Evolutionary conservation across 1,140 invertebrate genomes (phyloP).

Genomic region (Pogonomyrmex barbatus): DNA sequence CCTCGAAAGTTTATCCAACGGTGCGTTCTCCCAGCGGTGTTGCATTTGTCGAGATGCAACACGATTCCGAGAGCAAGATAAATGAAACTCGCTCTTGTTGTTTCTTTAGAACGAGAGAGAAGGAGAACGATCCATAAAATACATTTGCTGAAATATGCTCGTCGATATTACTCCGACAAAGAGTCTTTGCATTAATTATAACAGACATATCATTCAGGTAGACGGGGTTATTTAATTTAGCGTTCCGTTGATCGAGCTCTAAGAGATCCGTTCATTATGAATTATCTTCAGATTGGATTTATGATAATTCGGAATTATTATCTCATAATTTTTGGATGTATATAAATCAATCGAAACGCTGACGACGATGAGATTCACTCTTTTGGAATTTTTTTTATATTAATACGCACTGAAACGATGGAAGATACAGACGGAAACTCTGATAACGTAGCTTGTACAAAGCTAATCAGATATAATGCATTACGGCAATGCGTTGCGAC

Average conservation of each 20-base stretch:
- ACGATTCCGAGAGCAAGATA: slow-evolving; percentile 77
- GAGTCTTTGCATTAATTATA: slow-evolving; percentile 20
- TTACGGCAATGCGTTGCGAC: slow-evolving; percentile 74
- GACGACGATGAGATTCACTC: neutral
- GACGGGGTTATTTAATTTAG: slow-evolving; percentile 15
- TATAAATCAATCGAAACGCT: neutral
- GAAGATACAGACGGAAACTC: neutral
- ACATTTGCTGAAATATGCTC: slow-evolving; percentile 49
- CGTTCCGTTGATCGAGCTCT: neutral
- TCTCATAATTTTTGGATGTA: neutral
- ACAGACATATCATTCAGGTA: neutral
- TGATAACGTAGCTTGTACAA: slow-evolving; percentile 55
- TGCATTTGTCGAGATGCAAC: slow-evolving; percentile 78
- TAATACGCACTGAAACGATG: neutral
- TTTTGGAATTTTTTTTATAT: neutral
- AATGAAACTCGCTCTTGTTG: slow-evolving; percentile 72
- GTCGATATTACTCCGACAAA: slow-evolving; percentile 1
- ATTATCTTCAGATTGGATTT: slow-evolving; percentile 10
- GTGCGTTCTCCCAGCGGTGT: slow-evolving; percentile 68
- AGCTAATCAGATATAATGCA: slow-evolving; percentile 79
- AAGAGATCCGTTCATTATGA: neutral
- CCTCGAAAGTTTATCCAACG: slow-evolving; percentile 72
- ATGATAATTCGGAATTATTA: neutral
- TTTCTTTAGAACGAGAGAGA: slow-evolving; percentile 53
- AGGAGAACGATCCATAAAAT: slow-evolving; percentile 56